Evolutionary conservation across 2,888 invertebrate genomes (phyloP), one percentile per base, ranked within the genome.

Genomic region (Timema cristinae): DNA sequence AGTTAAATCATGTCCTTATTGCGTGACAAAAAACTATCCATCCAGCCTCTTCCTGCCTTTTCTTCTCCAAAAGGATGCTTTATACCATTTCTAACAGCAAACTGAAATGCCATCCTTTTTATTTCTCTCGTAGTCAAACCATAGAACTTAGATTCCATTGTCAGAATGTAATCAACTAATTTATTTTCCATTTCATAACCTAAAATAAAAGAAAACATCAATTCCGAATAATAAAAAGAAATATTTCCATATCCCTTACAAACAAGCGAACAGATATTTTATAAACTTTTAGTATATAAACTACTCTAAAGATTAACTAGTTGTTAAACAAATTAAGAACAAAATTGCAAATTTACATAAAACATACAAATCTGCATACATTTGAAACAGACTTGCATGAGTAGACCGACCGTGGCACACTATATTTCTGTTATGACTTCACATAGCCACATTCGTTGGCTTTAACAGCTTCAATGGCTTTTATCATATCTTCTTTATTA

Each of bases 121-220:
- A 72, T 63, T 50, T 71, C 71, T 68, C 48, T 56, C 50, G 68
- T 52, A 61, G 68, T 69, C 68, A 72, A 51, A 1, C 68, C 68
- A 59, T 68, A 72, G 70, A 72, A 72, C 63, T 50, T 56, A 48
- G 70, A 66, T 59, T 71, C 71, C 71, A 71, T 71, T 51, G 71
- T 54, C 59, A 61, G 70, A 61, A 63, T 63, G 47, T 67, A 67
- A 7, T 51, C 9, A 1, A 67, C 50, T 67, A 67, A 67, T 16
- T 67, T 47, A 7, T 67, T 67, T 48, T 67, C 67, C 8, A 67
- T 49, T 9, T 67, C 48, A 67, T n/a, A 9, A 16, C 67, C 67
- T 67, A 48, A 49, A 67, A 67, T 50, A 8, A 50, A 48, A 63
- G 1, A 48, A 15, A 59, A 32, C 16, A 7, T 15, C 16, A 59